phyloP scores from a whole-genome alignment of 1,140 invertebrate genomes.

The Neodiprion fabricii region DNA sequence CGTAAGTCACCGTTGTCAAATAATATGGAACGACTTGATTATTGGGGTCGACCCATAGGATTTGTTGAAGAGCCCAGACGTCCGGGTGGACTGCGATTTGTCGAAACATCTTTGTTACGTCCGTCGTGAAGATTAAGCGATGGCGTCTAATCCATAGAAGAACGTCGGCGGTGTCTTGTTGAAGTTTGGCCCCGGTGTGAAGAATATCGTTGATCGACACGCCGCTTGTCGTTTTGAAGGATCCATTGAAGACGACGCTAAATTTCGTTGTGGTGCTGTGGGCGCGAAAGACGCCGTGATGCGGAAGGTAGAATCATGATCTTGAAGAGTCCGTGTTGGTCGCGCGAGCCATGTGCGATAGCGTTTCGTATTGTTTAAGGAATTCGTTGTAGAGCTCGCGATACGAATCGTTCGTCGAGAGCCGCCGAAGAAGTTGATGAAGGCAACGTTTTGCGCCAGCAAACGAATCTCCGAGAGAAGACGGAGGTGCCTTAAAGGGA shows the following conservation, averaged over 20 bases:
- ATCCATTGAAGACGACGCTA: slow-evolving; percentile 49
- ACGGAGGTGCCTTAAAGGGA: not conserved
- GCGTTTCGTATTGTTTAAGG: slow-evolving; percentile 41
- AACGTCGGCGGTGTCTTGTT: slow-evolving; percentile 38
- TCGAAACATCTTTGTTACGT: slow-evolving; percentile 57
- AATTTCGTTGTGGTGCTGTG: slow-evolving; percentile 39
- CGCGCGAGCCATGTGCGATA: slow-evolving; percentile 42
- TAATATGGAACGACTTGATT: slow-evolving; percentile 32
- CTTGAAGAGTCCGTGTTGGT: not conserved
- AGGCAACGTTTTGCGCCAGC: not conserved
- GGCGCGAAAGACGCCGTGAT: slow-evolving; percentile 49
- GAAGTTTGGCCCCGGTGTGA: slow-evolving; percentile 44
- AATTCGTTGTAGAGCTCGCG: slow-evolving; percentile 30
- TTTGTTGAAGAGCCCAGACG: slow-evolving; percentile 39
- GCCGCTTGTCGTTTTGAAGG: slow-evolving; percentile 33
- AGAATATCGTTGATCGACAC: slow-evolving; percentile 38
- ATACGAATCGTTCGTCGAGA: not conserved
- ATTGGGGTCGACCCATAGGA: slow-evolving; percentile 16
- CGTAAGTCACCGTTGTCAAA: slow-evolving; percentile 43
- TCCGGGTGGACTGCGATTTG: slow-evolving; percentile 41
- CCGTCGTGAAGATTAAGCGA: slow-evolving; percentile 35
- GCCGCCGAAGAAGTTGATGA: not conserved
- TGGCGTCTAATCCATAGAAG: slow-evolving; percentile 37
- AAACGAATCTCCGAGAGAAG: not conserved
- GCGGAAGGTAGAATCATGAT: slow-evolving; percentile 45